Evolutionary conservation across 2,888 invertebrate genomes (phyloP), one percentile per base, ranked within the genome.

Genomic region (Eulithis testata): DNA sequence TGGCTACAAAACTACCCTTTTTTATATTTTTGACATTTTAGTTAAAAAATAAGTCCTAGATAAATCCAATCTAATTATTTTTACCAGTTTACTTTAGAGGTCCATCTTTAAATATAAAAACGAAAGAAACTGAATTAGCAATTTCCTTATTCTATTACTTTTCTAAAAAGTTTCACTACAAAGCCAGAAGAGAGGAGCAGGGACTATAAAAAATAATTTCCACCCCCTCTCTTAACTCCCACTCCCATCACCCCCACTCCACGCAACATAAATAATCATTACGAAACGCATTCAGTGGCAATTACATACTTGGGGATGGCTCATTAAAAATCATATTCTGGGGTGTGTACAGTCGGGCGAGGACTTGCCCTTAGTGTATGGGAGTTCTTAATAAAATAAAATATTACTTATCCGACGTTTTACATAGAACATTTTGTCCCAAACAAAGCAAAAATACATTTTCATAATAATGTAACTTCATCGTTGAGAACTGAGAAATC

Each of bases 181-280:
- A 70, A 68, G 54, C 66, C 66, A 58, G 49, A 59, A 51, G 69
- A 60, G 61, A 47, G 40, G 40, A 65, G 60, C 31, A 63, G 56
- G 60, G 81, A 82, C 84, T 83, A 86, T 89, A 89, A 88, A 89
- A 88, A 88, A 86, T 88, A 85, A 88, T 88, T 86, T 83, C 77
- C 76, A 75, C 73, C 77, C 81, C 76, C 76, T 3, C 71, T 72
- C 71, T 77, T n/a, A n/a, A 43, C 57, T 56, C 72, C 69, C 60
- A 11, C 14, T 37, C 53, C 12, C 60, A 47, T 27, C 56, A 51
- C 60, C 47, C 65, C 51, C 61, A 59, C 67, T 78, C 73, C 66
- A 68, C 74, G 79, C 78, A 74, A 79, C 86, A 85, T 88, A 90
- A 89, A 88, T 88, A 86, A 88, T 86, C 83, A 87, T 89, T 88